Evolutionary conservation across 2,113 vertebrate species (phyloP), one percentile per base, ranked within the genome.

Genomic region (Nesogale talazaci): DNA sequence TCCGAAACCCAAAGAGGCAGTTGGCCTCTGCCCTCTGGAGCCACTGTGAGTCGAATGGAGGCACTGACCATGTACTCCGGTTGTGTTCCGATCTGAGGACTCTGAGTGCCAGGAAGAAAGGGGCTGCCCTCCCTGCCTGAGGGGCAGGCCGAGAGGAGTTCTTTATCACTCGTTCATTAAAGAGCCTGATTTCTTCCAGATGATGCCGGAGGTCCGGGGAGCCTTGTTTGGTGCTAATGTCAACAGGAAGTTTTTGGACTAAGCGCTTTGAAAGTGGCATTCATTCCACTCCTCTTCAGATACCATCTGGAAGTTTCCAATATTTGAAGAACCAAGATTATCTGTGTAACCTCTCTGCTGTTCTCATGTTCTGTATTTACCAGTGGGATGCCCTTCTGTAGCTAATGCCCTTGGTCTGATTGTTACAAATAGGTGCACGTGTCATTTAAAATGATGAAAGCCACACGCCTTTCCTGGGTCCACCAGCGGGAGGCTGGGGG

Each of bases 181-280:
- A 29, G 22, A 42, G 20, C 16, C 40, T 67, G 67, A 0, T 70
- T 42, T 96, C 72, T 97, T 89, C 40, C 98, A 99, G 99, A 99
- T 99, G 99, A 99, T 99, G 99, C 99, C 99, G 95, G 99, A 99
- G 95, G 98, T 99, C 94, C 98, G 99, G 96, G 98, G 98, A 94
- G 97, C 97, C 91, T 97, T 99, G 94, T 99, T 99, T 70, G 99
- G 99, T 78, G 98, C 98, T 89, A 99, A 99, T 96, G 98, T 97
- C 94, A 99, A 99, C 97, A 98, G 99, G 96, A 99, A 98, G 96
- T 99, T 99, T 97, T 92, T 98, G 98, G 99, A 99, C 98, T 99
- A 98, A 98, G 83, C 79, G 77, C 89, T 77, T n/a, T 75, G 67
- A 94, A 96, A 90, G 92, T 97, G 95, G 96, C 83, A 79, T 94